Conservation (phyloP, 1,140 invertebrate genomes). For the Habropoda laboriosa region DNA sequence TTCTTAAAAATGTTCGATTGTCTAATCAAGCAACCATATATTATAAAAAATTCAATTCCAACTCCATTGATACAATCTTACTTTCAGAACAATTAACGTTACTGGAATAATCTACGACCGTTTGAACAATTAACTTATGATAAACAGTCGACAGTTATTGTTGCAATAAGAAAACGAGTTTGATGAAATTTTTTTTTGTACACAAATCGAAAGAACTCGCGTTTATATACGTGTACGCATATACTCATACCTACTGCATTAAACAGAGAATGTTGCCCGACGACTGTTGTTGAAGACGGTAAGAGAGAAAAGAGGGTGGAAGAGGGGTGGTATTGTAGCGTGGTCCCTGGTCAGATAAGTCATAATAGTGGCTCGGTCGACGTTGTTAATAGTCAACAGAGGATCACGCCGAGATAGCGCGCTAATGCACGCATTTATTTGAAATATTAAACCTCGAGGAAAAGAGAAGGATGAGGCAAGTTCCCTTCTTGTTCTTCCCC, state of each 20-base stretch:
- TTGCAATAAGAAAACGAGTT: too few relatives aligned
- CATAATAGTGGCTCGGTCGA: conserved; percentile 76
- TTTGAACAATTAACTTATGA: too few relatives aligned
- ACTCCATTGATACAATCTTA: too few relatives aligned
- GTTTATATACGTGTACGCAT: conserved; percentile 30
- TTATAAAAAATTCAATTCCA: conserved; percentile 27
- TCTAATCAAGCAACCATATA: conserved; percentile 65
- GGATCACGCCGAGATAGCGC: conserved; percentile 78
- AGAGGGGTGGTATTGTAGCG: conserved; percentile 60
- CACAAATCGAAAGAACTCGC: neutral
- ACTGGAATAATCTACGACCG: too few relatives aligned
- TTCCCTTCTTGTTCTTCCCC: conserved; percentile 50
- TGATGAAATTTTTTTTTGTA: neutral
- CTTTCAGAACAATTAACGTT: too few relatives aligned
- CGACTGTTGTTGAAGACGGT: neutral
- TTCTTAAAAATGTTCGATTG: conserved; percentile 63
- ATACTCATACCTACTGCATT: neutral
- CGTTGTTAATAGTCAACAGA: conserved; percentile 79
- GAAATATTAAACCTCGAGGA: conserved; percentile 78
- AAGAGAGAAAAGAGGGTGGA: conserved; percentile 25
- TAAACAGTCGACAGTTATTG: too few relatives aligned
- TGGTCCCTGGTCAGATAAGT: conserved; percentile 73
- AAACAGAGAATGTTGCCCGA: conserved; percentile 39
- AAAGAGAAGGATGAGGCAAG: conserved; percentile 50
- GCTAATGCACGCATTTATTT: conserved; percentile 81